Evolutionary conservation across 2,797 vertebrate species (phyloP).

Genomic region (Alcedo quadribrachys): DNA sequence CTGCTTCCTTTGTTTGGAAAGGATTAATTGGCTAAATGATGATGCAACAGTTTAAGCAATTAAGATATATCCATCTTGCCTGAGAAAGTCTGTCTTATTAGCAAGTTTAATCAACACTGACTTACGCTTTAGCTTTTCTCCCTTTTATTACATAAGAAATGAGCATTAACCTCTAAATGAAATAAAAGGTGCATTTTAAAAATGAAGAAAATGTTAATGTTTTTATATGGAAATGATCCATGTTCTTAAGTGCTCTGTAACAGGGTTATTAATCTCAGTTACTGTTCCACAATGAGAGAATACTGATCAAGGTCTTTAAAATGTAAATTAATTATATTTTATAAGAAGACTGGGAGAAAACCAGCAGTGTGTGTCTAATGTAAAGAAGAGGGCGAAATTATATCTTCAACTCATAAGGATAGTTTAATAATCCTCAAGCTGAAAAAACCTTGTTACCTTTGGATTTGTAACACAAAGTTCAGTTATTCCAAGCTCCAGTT

Average conservation of each 20-base stretch:
- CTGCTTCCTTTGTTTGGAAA: slow-evolving; percentile 25
- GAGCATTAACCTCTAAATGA: slow-evolving; percentile 23
- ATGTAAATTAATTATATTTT: slow-evolving; percentile 40
- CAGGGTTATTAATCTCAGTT: slow-evolving; percentile 38
- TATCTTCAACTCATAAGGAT: neutral
- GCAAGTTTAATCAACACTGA: slow-evolving; percentile 36
- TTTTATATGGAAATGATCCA: slow-evolving; percentile 13
- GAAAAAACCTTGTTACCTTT: neutral
- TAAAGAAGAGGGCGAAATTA: neutral
- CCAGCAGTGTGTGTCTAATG: neutral
- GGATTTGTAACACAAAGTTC: neutral
- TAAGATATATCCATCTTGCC: slow-evolving; percentile 19
- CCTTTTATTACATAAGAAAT: neutral
- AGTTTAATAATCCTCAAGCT: neutral
- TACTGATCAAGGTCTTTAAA: slow-evolving; percentile 28
- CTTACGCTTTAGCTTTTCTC: neutral
- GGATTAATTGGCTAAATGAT: slow-evolving; percentile 27
- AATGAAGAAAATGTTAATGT: slow-evolving; percentile 8
- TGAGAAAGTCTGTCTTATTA: slow-evolving; percentile 31
- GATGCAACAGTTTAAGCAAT: neutral
- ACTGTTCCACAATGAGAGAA: neutral
- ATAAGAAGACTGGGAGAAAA: neutral
- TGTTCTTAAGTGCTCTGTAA: neutral
- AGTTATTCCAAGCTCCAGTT: neutral
- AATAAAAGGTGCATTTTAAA: slow-evolving; percentile 16